Evolutionary conservation across 2,113 vertebrate genomes (phyloP), one percentile per base, ranked within the genome.

Genomic region (Proteles cristata): DNA sequence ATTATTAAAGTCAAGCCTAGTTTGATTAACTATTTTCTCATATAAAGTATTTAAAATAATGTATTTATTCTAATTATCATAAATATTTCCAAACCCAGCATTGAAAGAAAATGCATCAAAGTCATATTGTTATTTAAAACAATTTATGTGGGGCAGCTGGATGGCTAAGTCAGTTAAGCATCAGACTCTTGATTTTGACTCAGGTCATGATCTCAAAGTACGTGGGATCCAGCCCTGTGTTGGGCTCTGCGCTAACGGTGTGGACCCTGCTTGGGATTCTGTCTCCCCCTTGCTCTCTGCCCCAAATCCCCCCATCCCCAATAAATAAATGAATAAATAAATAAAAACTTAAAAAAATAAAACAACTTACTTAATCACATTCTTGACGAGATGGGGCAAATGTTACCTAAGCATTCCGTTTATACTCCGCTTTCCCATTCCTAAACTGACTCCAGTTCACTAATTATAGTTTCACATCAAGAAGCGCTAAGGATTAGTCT

Each of bases 41-140:
- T 23, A 55, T 4, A 93, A 95, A 92, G 66, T 68, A 93, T 88
- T 94, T 92, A 92, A 94, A 77, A 39, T 48, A 61, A 77, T 14
- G 33, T 65, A 48, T 92, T 89, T 92, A 15, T 16, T 92, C 19
- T 82, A 81, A 80, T 97, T 84, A 66, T 83, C 19, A 3, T 55
- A 61, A 80, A 50, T 83, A 25, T 28, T 92, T 82, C n/a, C 88
- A 80, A 83, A 10, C 25, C 10, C 2, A 90, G 33, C 39, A 63
- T 96, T 81, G 25, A 84, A 16, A 74, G 48, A 90, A 88, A 48
- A 65, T 82, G 10, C 48, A 68, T 80, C 39, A 92, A 88, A 79
- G 68, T 39, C 4, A 28, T 76, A 8, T 35, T 50, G 4, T 88
- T 85, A 43, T 87, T 84, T 43, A 48, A 96, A 94, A 86, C 58